Evolutionary conservation across 2,797 vertebrate genomes (phyloP), one percentile per base, ranked within the genome.

Genomic region (Enteromius mattozi): DNA sequence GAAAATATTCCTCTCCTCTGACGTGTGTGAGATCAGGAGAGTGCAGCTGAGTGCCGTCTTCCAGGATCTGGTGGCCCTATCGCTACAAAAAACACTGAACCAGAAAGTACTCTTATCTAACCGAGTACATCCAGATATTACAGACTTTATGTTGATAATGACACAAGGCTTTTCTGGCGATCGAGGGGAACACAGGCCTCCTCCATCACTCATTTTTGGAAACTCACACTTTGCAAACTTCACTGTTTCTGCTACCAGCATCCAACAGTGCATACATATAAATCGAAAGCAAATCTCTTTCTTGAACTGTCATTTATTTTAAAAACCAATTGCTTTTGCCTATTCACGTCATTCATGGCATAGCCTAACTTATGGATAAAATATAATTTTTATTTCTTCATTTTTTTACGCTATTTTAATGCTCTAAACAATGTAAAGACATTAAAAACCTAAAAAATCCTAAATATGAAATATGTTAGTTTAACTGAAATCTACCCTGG

Each of bases 121-220:
- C 87, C 42, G 87, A 86, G 82, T 85, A 88, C 86, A 86, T 79
- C 74, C 82, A 86, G 81, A 87, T 88, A 88, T 89, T 87, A 88
- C 78, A 87, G 78, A 76, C 87, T 78, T 78, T 30, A 81, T 76
- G 74, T 56, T 63, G 77, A 88, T 89, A 90, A 87, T 88, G 87
- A 87, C 87, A 71, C 77, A 61, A 75, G 75, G 87, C 68, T 68
- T 77, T 65, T 71, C 45, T 59, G 33, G 74, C 42, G 82, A 84
- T 49, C 1, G 54, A 81, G 72, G 70, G 77, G 56, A 77, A 47
- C 56, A 40, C 35, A 27, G 85, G 83, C 76, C 27, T 83, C 59
- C 79, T 63, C 70, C 37, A 19, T 40, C 51, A 16, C 16, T 24
- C 45, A 30, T 21, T 78, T 78, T 16, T 30, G n/a, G 40, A 51